Conservation (phyloP, 2,888 invertebrate species). For the Callyntrura guangdongensis region DNA sequence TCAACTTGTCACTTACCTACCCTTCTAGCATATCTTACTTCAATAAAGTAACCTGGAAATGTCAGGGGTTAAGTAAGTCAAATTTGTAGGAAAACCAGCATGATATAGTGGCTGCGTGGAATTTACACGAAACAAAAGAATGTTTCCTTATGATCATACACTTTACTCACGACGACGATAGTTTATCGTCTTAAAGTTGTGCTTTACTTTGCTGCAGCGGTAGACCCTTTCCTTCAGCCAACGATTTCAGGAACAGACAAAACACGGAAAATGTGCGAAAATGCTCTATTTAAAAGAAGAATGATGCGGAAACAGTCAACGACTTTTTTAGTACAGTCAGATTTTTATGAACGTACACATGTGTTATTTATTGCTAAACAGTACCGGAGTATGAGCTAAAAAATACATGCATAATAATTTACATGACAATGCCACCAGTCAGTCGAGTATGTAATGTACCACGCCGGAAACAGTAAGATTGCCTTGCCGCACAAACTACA, state of each 20-base stretch:
- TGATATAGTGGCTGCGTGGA: conserved; percentile 40
- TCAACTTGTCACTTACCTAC: conserved; percentile 44
- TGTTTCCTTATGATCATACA: conserved; percentile 37
- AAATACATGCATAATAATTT: conserved; percentile 26
- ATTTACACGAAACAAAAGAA: conserved; percentile 17
- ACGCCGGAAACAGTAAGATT: no score
- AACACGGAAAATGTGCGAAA: conserved; percentile 43
- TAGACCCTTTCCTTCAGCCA: conserved; percentile 5
- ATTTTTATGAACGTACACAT: conserved; percentile 60
- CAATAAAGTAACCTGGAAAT: conserved; percentile 57
- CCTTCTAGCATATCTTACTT: not conserved
- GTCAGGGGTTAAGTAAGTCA: conserved; percentile 65
- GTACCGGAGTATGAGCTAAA: not conserved
- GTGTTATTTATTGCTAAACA: conserved; percentile 52
- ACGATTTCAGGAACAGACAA: conserved; percentile 25
- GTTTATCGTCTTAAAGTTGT: conserved; percentile 16
- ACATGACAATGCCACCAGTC: not conserved
- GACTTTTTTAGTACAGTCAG: conserved; percentile 51
- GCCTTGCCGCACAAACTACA: not conserved
- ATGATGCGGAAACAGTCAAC: conserved; percentile 57
- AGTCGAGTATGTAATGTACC: not conserved
- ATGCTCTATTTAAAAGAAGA: conserved; percentile 46
- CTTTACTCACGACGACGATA: not conserved
- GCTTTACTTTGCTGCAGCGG: not conserved
- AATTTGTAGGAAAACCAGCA: conserved; percentile 56